phyloP scores from a whole-genome alignment of 2,113 vertebrate genomes.

The Pan troglodytes region NHGRI_mPanTro3-v2.1_pri NC_072403.2:53733501-53734000 shows the following conservation, averaged over 20 bases:
- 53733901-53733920: not conserved
- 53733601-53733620: conserved; percentile 1
- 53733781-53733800: not conserved
- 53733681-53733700: not conserved
- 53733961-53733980: not conserved
- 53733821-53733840: not conserved
- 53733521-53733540: conserved; percentile 69
- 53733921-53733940: not conserved
- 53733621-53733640: not conserved
- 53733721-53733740: not conserved
- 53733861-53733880: conserved; percentile 38
- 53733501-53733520: conserved; percentile 58
- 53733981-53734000: not conserved
- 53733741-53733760: not conserved
- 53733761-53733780: not conserved
- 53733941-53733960: not conserved
- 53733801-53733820: not conserved
- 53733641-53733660: conserved; percentile 3
- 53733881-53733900: conserved; percentile 25
- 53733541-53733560: conserved; percentile 76
- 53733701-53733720: not conserved
- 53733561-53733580: conserved; percentile 74
- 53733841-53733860: conserved; percentile 6
- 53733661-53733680: not conserved
- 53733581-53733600: conserved; percentile 48